Evolutionary conservation across 1,140 invertebrate genomes (phyloP).

Genomic region (Anadara kagoshimensis): DNA sequence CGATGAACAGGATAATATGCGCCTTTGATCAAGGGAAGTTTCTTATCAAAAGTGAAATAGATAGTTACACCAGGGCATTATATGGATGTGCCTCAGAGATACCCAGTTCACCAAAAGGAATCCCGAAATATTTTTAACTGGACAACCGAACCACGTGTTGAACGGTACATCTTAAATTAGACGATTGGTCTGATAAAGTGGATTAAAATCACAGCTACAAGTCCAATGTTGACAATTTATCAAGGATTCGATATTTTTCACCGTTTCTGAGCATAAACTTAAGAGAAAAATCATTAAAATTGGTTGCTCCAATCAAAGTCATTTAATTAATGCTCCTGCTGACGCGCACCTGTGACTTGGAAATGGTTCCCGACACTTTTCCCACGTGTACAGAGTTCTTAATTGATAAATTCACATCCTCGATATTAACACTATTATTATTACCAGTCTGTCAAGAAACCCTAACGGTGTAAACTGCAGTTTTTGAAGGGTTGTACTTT

Average conservation of each 20-base stretch:
- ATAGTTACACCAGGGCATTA: conserved; percentile 30
- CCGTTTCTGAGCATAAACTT: no score
- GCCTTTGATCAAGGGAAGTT: conserved; percentile 42
- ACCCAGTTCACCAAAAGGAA: conserved; percentile 21
- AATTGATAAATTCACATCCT: no score
- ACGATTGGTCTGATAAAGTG: conserved; percentile 38
- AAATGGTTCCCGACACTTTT: no score
- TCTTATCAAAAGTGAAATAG: conserved; percentile 42
- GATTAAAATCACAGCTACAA: conserved; percentile 33
- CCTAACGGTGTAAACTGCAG: no score
- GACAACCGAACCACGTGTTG: conserved; percentile 33
- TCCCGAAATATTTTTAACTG: conserved; percentile 31
- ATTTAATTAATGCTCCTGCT: no score
- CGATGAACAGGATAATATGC: conserved; percentile 29
- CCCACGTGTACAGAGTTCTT: no score
- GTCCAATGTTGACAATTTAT: conserved; percentile 30
- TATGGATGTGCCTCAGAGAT: conserved; percentile 13
- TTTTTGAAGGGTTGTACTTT: no score
- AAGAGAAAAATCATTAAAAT: no score
- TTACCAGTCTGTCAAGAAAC: no score
- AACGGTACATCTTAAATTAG: conserved; percentile 25
- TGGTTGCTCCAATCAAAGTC: no score
- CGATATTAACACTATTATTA: no score
- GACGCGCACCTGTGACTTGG: no score
- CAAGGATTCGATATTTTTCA: conserved; percentile 6